Percentiles rank a stretch among this genome's conserved stretches.
These are phyloP conservation scores for Heliothis peltigera DNA, from an alignment of 2,888 invertebrate species.

Conservation along the genomic window DNA sequence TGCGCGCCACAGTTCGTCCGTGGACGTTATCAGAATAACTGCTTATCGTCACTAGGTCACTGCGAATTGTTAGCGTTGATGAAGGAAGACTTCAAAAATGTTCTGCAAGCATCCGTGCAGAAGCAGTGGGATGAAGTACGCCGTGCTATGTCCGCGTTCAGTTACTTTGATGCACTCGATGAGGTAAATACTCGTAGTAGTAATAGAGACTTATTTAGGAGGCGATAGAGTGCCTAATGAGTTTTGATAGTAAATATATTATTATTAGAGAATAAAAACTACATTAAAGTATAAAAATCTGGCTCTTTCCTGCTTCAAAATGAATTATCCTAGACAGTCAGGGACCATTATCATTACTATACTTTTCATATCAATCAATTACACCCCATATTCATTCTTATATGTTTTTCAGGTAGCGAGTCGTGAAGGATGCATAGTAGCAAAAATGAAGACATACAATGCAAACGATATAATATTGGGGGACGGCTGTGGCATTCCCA, in stretches of 20 bases:
- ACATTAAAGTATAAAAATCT: no score
- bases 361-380: no score
- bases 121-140: constrained; percentile 91
- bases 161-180: constrained; percentile 91
- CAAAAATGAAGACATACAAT: constrained; percentile 90
- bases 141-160: constrained; percentile 90
- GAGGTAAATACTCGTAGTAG: constrained; percentile 74
- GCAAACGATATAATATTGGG: constrained; percentile 89
- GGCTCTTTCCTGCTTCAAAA: no score
- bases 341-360: no score
- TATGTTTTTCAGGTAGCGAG: constrained; percentile 80
- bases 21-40: constrained; percentile 10
- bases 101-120: constrained; percentile 90
- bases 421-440: constrained; percentile 92
- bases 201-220: background rate
- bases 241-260: no score
- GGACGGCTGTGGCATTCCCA: constrained; percentile 84
- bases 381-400: background rate
- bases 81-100: constrained; percentile 91
- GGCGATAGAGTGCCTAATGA: no score
- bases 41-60: constrained; percentile 70
- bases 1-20: constrained; percentile 1
- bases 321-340: no score
- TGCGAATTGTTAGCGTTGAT: constrained; percentile 91
- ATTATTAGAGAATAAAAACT: no score